Conservation (phyloP, 2,113 vertebrate genomes). For the Caranx melampygus region DNA sequence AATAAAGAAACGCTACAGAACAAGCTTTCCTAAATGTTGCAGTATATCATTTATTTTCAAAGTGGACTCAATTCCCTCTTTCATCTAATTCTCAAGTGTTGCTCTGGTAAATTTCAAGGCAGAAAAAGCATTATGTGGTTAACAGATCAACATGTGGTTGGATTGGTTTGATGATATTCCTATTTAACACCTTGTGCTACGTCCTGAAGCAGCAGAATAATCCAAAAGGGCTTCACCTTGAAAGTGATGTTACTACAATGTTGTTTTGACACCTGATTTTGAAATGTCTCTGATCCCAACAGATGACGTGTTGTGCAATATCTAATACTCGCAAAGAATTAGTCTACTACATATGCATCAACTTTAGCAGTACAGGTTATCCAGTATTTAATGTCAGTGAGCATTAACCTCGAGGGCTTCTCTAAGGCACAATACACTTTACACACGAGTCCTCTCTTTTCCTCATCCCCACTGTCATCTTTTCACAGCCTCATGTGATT, state of each 20-base stretch:
- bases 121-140: slow-evolving; percentile 4
- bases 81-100: slow-evolving; percentile 8
- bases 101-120: slow-evolving; percentile 18
- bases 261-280: slow-evolving; percentile 9
- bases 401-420: slow-evolving; percentile 60
- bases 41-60: slow-evolving; percentile 23
- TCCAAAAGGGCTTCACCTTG: slow-evolving; percentile 42
- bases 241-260: slow-evolving; percentile 16
- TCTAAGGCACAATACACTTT: slow-evolving; percentile 72
- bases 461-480: slow-evolving; percentile 60
- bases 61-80: background rate
- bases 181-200: slow-evolving; percentile 12
- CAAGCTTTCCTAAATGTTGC: background rate
- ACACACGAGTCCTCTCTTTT: slow-evolving; percentile 49
- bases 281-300: background rate
- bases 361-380: slow-evolving; percentile 29
- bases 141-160: slow-evolving; percentile 18
- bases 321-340: slow-evolving; percentile 25
- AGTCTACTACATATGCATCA: slow-evolving; percentile 8
- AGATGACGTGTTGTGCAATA: slow-evolving; percentile 55
- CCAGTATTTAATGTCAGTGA: slow-evolving; percentile 55
- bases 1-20: too few species aligned
- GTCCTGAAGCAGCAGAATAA: slow-evolving; percentile 40
- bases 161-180: background rate
- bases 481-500: slow-evolving; percentile 68